These are phyloP conservation scores for Turritopsis rubra DNA, from an alignment of 30 jellyfish, hydroid and myxozoan species.

Conservation along the genomic window DNA sequence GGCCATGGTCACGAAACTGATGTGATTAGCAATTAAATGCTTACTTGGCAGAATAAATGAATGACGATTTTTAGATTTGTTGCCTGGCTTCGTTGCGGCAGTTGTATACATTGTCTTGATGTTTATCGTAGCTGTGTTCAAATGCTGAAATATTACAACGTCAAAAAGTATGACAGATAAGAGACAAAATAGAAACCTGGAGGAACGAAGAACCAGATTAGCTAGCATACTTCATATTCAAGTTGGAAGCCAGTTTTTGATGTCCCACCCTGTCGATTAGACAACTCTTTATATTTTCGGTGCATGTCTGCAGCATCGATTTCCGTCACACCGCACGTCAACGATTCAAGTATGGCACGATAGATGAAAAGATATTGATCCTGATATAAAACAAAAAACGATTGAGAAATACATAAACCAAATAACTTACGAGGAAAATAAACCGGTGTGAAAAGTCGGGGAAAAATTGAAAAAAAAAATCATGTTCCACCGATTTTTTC, in stretches of 20 bases:
- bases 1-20: no score
- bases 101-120: constrained; percentile 13
- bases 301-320: constrained; percentile 38
- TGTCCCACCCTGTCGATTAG: constrained; percentile 23
- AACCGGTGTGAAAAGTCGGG: background rate
- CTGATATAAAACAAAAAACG: constrained; percentile 25
- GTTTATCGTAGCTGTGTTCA: background rate
- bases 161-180: background rate
- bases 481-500: no score
- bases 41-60: constrained; percentile 53
- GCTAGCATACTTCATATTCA: constrained; percentile 56
- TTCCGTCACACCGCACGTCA: constrained; percentile 83
- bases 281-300: constrained; percentile 24
- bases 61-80: constrained; percentile 37
- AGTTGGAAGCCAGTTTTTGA: constrained; percentile 47
- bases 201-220: background rate
- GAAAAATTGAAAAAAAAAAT: no score
- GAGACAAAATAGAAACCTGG: background rate
- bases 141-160: background rate
- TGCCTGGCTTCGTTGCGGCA: constrained; percentile 33
- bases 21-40: no score
- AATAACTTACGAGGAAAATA: background rate
- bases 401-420: background rate
- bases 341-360: constrained; percentile 57
- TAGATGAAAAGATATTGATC: constrained; percentile 83